These are phyloP conservation scores for Plectropomus leopardus DNA, from an alignment of 2,113 vertebrate genomes.

Conservation along the genomic window DNA sequence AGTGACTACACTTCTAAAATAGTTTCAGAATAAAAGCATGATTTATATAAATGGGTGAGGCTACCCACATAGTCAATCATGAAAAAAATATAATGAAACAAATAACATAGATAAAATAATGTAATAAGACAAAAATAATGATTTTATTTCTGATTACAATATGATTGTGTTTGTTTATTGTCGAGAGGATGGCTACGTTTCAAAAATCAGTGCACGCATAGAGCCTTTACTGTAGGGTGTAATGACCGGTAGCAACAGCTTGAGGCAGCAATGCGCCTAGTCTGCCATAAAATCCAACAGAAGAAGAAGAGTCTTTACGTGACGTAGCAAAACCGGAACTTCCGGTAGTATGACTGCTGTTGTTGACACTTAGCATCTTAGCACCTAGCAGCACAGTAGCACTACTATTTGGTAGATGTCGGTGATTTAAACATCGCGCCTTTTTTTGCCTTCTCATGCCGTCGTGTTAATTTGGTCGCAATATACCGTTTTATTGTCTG, in stretches of 20 bases:
- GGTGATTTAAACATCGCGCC: background rate
- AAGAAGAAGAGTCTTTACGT: too few relatives aligned
- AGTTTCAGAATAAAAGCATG: too few relatives aligned
- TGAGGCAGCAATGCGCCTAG: too few relatives aligned
- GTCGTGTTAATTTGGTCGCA: background rate
- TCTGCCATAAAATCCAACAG: too few relatives aligned
- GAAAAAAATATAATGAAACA: too few relatives aligned
- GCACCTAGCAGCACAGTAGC: background rate
- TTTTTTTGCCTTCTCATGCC: background rate
- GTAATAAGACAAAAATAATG: too few relatives aligned
- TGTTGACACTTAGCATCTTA: slow-evolving; percentile 60
- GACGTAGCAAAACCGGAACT: slow-evolving; percentile 71
- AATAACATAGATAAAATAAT: too few relatives aligned
- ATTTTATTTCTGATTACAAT: too few relatives aligned
- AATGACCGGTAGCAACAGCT: too few relatives aligned
- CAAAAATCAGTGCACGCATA: background rate
- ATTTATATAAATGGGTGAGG: too few relatives aligned
- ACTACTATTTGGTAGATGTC: background rate
- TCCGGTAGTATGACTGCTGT: slow-evolving; percentile 9
- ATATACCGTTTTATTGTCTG: background rate
- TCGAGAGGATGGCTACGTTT: background rate
- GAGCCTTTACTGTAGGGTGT: background rate
- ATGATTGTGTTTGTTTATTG: background rate
- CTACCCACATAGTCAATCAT: too few relatives aligned
- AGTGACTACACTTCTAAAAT: too few relatives aligned